These are phyloP conservation scores for Brachymystax lenok DNA, from an alignment of 2,797 vertebrate genomes.

Conservation along the genomic window DNA sequence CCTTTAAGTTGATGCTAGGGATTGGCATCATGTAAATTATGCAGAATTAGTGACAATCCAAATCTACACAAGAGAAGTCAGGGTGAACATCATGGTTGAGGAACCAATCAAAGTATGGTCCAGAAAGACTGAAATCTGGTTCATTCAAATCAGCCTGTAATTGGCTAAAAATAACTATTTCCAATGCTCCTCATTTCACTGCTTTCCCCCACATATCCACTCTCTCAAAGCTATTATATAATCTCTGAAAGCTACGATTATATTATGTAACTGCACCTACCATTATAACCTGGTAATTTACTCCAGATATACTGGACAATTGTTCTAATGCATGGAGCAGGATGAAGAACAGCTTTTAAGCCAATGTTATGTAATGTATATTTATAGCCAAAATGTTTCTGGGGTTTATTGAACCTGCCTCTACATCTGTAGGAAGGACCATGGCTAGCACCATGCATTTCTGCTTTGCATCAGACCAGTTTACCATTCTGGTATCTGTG, in stretches of 20 bases:
- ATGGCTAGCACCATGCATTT: not conserved
- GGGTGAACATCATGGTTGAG: not conserved
- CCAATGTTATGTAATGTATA: not conserved
- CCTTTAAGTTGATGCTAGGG: not conserved
- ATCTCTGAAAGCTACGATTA: not conserved
- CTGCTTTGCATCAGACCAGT: not conserved
- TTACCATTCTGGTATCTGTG: not conserved
- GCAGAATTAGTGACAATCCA: not conserved
- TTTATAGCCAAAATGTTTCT: slow-evolving; percentile 33
- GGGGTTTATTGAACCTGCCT: not conserved
- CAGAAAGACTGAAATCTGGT: not conserved
- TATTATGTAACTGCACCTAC: not conserved
- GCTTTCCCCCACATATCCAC: not conserved
- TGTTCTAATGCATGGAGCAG: not conserved
- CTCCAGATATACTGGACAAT: not conserved
- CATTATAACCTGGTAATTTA: not conserved
- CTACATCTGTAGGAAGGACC: not conserved
- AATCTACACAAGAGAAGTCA: not conserved
- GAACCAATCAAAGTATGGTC: not conserved
- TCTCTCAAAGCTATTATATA: not conserved
- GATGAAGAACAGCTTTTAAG: not conserved
- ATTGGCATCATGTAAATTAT: not conserved
- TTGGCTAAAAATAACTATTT: not conserved
- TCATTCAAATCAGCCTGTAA: not conserved
- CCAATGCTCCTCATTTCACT: not conserved